Conservation (phyloP, 2,113 vertebrate genomes). For the Oxygymnocypris stewartii region DNA sequence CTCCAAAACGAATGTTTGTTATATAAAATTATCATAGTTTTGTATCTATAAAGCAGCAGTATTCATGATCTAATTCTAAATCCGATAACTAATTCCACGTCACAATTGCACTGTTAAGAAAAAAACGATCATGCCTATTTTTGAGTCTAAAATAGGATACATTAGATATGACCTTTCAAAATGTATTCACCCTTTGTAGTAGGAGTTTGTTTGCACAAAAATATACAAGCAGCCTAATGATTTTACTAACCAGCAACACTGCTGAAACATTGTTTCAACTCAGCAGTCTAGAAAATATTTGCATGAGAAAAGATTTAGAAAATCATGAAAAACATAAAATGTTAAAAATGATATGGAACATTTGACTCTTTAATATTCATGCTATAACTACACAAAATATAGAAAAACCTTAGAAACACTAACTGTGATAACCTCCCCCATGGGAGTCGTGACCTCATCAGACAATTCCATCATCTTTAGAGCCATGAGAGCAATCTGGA, state of each 20-base stretch:
- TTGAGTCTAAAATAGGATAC: not conserved
- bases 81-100: not conserved
- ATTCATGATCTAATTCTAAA: not conserved
- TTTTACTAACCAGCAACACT: not conserved
- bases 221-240: not conserved
- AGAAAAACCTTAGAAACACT: conserved; percentile 53
- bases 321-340: not conserved
- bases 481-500: conserved; percentile 94
- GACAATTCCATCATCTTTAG: conserved; percentile 98
- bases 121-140: not conserved
- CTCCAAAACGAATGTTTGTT: not conserved
- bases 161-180: not conserved
- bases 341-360: not conserved
- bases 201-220: not conserved
- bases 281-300: not conserved
- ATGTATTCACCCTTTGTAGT: not conserved
- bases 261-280: not conserved
- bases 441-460: conserved; percentile 89
- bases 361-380: not conserved
- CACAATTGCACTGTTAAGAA: not conserved
- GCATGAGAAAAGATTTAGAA: not conserved
- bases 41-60: not conserved
- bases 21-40: not conserved
- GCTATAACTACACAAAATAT: not conserved
- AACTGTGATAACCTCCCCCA: conserved; percentile 94